Evolutionary conservation across 2,113 vertebrate genomes (phyloP), one percentile per base, ranked within the genome.

Genomic region (Cromileptes altivelis): DNA sequence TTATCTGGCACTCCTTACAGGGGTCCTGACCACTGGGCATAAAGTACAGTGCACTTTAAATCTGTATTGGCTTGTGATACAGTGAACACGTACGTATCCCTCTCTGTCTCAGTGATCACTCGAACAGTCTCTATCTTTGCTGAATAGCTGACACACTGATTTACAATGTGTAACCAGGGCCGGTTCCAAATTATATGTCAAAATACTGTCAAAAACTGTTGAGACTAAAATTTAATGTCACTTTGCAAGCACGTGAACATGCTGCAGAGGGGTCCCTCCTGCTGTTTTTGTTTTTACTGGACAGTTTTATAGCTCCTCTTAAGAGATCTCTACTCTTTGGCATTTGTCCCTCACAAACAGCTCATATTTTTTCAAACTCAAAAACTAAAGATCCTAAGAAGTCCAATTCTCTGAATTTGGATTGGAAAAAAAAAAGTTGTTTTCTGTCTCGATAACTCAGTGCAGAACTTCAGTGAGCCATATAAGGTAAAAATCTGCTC

Each of bases 401-500:
- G 45, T 49, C 23, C 19, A 63, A 42, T 45, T 70, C 70, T 75
- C 3, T 10, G 47, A 76, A 58, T 65, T 45, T 6, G 19, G 42
- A 37, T 45, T 12, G 65, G 49, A 30, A 73, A 80, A 76, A 80
- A 76, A 30, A 75, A 78, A 53, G 50, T 14, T 82, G 40, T 78
- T 58, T 55, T 75, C 53, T 68, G 50, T 52, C 37, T 17, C 53
- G 47, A 2, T 76, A 78, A 82, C 62, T 80, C 68, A 76, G 21
- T 6, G 63, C 83, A 80, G 40, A 40, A 12, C 57, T 70, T 33
- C 19, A 53, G 25, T 58, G 40, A 76, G 27, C 84, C 58, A 49
- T 80, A 50, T 70, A 75, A 74, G 76, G 72, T 64, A 2, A 89
- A 68, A 68, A 65, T 52, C 40, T 61, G 67, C 49, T 67, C n/a